A percentile compares a stretch with the other conserved stretches of the same genome.
phyloP scores from a whole-genome alignment of 2,888 invertebrate genomes.

The Pristionchus arcanus region DNA sequence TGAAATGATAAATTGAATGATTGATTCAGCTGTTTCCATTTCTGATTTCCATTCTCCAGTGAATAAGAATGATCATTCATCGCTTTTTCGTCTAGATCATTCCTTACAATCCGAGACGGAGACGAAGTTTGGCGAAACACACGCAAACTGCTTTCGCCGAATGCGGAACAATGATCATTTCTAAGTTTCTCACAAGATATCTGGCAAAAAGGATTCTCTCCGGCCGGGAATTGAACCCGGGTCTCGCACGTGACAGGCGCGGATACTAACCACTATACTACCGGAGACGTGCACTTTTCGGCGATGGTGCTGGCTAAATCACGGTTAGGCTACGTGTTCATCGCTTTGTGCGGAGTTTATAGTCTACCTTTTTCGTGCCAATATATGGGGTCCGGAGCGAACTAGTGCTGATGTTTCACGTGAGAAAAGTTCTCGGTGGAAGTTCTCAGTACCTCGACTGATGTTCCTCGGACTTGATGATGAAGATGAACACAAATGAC shows the following conservation, averaged over 20 bases:
- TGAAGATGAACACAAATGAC: constrained; percentile 2
- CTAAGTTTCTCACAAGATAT: no score
- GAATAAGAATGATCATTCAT: neutral
- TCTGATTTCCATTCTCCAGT: no score
- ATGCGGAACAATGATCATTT: neutral
- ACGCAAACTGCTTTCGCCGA: neutral
- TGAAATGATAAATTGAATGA: no score
- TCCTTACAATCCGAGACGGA: neutral
- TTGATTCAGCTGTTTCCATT: no score
- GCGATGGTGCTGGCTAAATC: neutral
- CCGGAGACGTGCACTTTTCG: neutral
- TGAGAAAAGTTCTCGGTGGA: neutral
- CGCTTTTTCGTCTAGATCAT: neutral
- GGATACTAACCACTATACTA: constrained; percentile 71
- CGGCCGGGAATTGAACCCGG: constrained; percentile 83
- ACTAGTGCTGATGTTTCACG: constrained; percentile 3
- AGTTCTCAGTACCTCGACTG: neutral
- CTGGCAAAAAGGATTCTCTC: constrained; percentile 76
- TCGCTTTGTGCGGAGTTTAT: neutral
- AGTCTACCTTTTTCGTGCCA: neutral
- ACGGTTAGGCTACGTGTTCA: neutral
- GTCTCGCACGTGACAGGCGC: constrained; percentile 83
- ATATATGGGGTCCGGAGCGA: neutral
- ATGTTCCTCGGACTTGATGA: neutral
- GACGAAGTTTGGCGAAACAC: neutral